A percentile compares a stretch with the other conserved stretches of the same genome.
phyloP scores from a whole-genome alignment of 2,888 invertebrate genomes.

The Pachycephus smyrnensis region DNA sequence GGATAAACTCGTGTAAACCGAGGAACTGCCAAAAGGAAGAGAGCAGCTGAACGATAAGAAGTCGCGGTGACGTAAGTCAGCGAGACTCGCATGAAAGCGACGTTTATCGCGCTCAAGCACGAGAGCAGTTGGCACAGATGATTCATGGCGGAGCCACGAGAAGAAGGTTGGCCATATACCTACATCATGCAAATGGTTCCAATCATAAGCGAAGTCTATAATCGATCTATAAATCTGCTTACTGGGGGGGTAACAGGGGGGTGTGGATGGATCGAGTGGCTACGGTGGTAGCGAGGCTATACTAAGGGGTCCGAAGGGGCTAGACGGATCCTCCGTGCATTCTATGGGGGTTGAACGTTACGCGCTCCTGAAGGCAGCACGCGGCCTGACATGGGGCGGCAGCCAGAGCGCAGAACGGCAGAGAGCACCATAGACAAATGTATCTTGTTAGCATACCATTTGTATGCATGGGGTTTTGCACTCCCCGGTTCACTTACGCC shows the following conservation, averaged over 20 bases:
- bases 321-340: too few species aligned
- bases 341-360: too few species aligned
- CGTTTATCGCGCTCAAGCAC: constrained; percentile 61
- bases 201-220: constrained; percentile 65
- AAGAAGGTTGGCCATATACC: constrained; percentile 41
- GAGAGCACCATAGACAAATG: constrained; percentile 62
- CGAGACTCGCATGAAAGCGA: constrained; percentile 42
- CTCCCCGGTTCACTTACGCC: constrained; percentile 47
- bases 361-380: background rate
- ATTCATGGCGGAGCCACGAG: constrained; percentile 50
- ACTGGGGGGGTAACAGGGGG: constrained; percentile 45
- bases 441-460: constrained; percentile 67
- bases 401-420: constrained; percentile 25
- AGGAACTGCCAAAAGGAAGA: too few species aligned
- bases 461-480: constrained; percentile 66
- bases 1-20: too few species aligned
- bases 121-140: constrained; percentile 62
- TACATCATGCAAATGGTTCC: constrained; percentile 65
- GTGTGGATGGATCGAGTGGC: constrained; percentile 31
- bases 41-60: background rate
- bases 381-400: background rate
- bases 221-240: constrained; percentile 67
- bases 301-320: constrained; percentile 4
- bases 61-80: constrained; percentile 32
- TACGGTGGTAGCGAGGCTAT: constrained; percentile 10